Evolutionary conservation across 2,113 vertebrate species (phyloP).

Genomic region (Pollimyrus isidori): DNA sequence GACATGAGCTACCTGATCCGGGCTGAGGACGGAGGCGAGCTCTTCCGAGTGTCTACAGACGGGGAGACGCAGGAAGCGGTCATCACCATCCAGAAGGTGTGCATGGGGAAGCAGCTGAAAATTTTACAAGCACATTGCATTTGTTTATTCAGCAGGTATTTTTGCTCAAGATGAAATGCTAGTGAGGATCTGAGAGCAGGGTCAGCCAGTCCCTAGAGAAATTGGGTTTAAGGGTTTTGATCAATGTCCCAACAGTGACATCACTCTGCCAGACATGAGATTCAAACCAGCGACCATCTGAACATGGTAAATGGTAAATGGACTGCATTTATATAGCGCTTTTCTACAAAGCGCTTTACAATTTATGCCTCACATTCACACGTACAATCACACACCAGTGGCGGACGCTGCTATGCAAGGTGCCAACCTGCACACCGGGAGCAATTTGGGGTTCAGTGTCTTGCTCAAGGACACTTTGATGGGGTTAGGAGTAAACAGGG

Average conservation of each 20-base stretch:
- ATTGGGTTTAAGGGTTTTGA: background rate
- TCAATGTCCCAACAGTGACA: background rate
- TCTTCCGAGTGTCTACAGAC: conserved; percentile 84
- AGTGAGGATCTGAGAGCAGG: background rate
- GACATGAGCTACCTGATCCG: conserved; percentile 93
- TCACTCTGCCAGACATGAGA: background rate
- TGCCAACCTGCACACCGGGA: too few species aligned
- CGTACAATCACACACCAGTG: too few species aligned
- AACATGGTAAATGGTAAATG: background rate
- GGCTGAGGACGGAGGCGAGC: conserved; percentile 72
- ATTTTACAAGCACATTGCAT: background rate
- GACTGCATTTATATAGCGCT: too few species aligned
- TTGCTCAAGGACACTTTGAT: too few species aligned
- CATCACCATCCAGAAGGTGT: conserved; percentile 79
- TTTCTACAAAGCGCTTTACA: too few species aligned
- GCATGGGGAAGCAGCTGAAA: background rate
- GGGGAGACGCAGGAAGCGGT: conserved; percentile 84
- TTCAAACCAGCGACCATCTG: background rate
- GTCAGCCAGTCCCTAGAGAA: background rate
- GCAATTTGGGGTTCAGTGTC: too few species aligned
- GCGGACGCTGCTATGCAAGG: too few species aligned
- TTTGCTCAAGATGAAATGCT: background rate
- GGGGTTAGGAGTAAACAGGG: too few species aligned
- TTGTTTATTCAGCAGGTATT: background rate
- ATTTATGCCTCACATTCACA: too few species aligned